Conservation (phyloP, 1,140 invertebrate genomes). For the Formica selysi region DNA sequence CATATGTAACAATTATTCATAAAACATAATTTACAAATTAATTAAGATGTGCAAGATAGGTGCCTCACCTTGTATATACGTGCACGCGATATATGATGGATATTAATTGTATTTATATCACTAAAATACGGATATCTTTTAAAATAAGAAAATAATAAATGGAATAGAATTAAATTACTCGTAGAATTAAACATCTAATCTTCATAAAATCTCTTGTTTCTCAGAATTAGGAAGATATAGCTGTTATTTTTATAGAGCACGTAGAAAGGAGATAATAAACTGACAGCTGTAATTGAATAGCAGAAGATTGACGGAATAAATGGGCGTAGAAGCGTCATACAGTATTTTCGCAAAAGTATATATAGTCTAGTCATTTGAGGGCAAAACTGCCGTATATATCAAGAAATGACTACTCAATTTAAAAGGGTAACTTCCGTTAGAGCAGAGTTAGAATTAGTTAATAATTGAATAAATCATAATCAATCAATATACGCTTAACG, state of each 20-base stretch:
- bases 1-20: no score
- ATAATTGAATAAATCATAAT: neutral
- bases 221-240: neutral
- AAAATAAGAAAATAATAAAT: neutral
- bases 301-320: neutral
- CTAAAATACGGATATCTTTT: neutral
- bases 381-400: neutral
- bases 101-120: conserved; percentile 16
- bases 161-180: neutral
- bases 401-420: neutral
- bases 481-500: neutral
- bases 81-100: neutral
- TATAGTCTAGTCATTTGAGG: neutral
- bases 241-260: neutral
- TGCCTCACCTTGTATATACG: no score
- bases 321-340: neutral
- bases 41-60: no score
- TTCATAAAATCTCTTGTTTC: neutral
- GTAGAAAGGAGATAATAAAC: neutral
- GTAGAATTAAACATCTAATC: neutral
- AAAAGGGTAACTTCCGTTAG: neutral
- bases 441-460: neutral
- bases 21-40: no score
- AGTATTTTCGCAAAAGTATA: neutral
- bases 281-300: neutral